Conservation (phyloP, 2,888 invertebrate species). For the Stictocephala bisonia region DNA sequence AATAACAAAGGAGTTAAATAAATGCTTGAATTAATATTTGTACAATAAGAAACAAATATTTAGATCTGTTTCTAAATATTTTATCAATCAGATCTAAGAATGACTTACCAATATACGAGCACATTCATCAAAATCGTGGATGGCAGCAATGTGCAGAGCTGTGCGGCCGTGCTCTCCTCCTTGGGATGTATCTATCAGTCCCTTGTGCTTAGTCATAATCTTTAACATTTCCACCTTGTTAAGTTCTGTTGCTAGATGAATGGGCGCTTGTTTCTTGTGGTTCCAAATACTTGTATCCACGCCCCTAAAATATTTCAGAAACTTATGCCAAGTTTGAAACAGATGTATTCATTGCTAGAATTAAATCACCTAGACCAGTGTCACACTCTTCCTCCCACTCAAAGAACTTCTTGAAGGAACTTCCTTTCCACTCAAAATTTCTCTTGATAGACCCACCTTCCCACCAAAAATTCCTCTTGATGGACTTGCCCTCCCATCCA, state of each 20-base stretch:
- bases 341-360: too few relatives aligned
- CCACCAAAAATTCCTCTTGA: too few relatives aligned
- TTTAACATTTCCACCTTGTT: conserved; percentile 78
- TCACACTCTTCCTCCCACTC: too few relatives aligned
- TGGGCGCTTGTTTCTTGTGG: conserved; percentile 80
- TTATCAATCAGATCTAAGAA: background rate
- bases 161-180: conserved; percentile 85
- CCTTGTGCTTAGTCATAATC: conserved; percentile 76
- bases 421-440: too few relatives aligned
- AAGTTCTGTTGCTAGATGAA: conserved; percentile 83
- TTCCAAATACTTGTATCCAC: conserved; percentile 78
- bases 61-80: background rate
- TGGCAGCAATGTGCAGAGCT: conserved; percentile 86
- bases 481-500: too few relatives aligned
- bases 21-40: background rate
- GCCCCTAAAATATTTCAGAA: conserved; percentile 68
- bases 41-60: background rate
- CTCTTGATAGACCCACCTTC: too few relatives aligned
- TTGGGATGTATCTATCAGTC: conserved; percentile 77
- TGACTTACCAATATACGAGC: conserved; percentile 80
- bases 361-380: too few relatives aligned
- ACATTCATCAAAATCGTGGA: conserved; percentile 84
- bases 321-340: too few relatives aligned
- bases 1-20: background rate
- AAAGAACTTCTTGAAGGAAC: too few relatives aligned